Percentiles rank a stretch among this genome's conserved stretches.
These are phyloP conservation scores for Yoshiicerus persimilis DNA, from an alignment of 1,140 invertebrate species.

Conservation along the genomic window DNA sequence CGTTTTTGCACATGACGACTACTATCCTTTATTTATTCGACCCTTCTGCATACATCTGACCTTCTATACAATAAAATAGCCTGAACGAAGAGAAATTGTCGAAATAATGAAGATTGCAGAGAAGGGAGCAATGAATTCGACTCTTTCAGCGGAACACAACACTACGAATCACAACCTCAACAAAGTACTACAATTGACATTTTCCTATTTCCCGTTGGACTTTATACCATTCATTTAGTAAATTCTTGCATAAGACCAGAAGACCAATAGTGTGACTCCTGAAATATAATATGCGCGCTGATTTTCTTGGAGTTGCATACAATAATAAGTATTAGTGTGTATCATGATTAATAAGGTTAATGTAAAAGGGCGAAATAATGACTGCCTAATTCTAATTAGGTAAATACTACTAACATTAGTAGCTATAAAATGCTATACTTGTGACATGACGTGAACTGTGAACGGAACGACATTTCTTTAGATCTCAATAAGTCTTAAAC, in stretches of 20 bases:
- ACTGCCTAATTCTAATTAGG: background rate
- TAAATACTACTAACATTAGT: background rate
- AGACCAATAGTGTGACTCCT: slow-evolving; percentile 15
- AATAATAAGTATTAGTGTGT: background rate
- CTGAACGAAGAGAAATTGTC: background rate
- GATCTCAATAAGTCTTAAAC: background rate
- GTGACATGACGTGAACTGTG: no score
- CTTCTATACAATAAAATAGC: background rate
- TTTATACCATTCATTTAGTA: background rate
- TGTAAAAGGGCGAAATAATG: background rate
- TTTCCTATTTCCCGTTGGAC: background rate
- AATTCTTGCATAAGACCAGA: background rate
- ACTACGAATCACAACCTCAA: background rate
- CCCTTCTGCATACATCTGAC: background rate
- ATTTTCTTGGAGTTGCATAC: background rate
- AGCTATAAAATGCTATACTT: background rate
- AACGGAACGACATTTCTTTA: background rate
- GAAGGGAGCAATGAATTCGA: background rate
- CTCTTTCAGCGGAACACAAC: background rate
- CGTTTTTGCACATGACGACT: slow-evolving; percentile 12
- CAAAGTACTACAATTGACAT: background rate
- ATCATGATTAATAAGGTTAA: background rate
- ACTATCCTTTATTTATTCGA: background rate
- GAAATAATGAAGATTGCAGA: background rate
- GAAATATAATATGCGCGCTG: background rate